phyloP scores from a whole-genome alignment of 2,113 vertebrate species.

The Ceyx melanurus region DNA sequence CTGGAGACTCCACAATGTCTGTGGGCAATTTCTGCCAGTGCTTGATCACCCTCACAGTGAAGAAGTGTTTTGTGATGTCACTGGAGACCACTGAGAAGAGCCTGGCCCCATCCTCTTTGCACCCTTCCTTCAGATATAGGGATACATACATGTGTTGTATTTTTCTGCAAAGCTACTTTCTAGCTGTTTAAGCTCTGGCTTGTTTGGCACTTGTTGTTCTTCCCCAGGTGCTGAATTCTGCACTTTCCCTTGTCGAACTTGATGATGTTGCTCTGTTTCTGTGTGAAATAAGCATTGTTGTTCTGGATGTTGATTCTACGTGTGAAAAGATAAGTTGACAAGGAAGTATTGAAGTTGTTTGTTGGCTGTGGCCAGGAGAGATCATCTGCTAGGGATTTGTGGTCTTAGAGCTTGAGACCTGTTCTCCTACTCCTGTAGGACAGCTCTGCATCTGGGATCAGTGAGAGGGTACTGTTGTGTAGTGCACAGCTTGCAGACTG shows the following conservation, averaged over 20 bases:
- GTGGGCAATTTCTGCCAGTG: not conserved
- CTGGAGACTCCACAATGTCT: not conserved
- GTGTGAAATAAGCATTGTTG: not conserved
- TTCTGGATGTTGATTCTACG: not conserved
- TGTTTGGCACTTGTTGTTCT: not conserved
- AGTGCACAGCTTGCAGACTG: not conserved
- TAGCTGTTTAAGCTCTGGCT: not conserved
- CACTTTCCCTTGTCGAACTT: not conserved
- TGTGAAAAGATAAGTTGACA: not conserved
- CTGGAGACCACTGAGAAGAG: not conserved
- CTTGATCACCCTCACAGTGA: not conserved
- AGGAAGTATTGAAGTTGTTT: not conserved
- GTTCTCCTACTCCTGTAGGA: not conserved
- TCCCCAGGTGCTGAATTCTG: not conserved
- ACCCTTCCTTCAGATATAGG: not conserved
- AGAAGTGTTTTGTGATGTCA: not conserved
- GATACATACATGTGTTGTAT: not conserved
- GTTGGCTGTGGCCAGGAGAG: not conserved
- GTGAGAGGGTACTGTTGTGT: accelerated
- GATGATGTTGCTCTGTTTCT: not conserved
- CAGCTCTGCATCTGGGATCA: not conserved
- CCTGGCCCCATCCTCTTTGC: not conserved
- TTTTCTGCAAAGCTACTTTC: not conserved
- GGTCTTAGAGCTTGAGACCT: not conserved
- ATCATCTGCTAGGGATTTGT: not conserved